Evolutionary conservation across 2,797 vertebrate genomes (phyloP).

Genomic region (Halcyon smyrnensis): DNA sequence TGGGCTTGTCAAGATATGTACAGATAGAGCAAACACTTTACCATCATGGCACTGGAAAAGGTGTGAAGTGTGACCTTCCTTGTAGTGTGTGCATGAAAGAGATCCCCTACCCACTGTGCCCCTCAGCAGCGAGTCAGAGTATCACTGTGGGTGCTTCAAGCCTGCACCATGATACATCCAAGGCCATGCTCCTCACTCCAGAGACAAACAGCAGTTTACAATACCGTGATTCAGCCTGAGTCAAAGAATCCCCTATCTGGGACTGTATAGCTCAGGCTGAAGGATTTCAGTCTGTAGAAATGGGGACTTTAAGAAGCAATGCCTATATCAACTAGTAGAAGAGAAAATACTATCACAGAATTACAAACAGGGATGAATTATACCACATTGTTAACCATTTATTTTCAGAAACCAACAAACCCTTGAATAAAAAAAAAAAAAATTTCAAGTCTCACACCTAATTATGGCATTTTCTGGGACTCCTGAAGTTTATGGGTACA

Average conservation of each 20-base stretch:
- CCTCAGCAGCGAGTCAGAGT: accelerated
- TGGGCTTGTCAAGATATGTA: background rate
- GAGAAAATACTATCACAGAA: background rate
- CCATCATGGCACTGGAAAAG: background rate
- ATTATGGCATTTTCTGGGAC: background rate
- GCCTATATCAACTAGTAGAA: background rate
- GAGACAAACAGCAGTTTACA: background rate
- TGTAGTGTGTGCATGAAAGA: background rate
- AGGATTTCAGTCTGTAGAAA: background rate
- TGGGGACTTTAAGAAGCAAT: background rate
- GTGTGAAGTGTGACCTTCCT: background rate
- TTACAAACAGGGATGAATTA: background rate
- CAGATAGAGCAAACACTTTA: background rate
- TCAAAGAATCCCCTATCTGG: background rate
- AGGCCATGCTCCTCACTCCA: background rate
- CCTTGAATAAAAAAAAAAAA: background rate
- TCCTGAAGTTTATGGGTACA: background rate
- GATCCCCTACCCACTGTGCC: too few relatives aligned
- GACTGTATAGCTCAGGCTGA: background rate
- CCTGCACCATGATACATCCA: background rate
- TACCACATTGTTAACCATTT: background rate
- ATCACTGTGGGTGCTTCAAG: background rate
- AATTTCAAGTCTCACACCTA: background rate
- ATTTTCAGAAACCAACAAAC: background rate
- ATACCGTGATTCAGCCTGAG: background rate